These are phyloP conservation scores for Turritopsis rubra DNA, from an alignment of 30 jellyfish, hydroid and myxozoan species.

Conservation along the genomic window DNA sequence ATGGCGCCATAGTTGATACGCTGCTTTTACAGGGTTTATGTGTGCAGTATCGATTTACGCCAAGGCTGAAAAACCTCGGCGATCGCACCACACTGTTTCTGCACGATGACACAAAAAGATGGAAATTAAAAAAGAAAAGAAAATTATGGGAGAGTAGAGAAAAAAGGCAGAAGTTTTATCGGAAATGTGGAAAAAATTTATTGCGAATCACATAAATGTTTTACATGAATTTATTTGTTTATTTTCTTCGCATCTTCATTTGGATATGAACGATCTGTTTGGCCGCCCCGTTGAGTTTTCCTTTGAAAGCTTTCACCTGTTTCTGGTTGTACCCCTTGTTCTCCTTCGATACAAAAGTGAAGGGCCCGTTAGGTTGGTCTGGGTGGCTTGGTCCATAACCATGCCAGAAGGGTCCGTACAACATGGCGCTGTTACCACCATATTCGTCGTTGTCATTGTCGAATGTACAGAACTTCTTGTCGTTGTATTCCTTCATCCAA, in stretches of 20 bases:
- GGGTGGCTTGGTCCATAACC: constrained; percentile 9
- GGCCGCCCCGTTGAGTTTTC: not conserved
- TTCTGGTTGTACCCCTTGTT: not conserved
- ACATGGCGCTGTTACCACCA: not conserved
- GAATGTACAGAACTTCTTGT: constrained; percentile 5
- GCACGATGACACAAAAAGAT: no score
- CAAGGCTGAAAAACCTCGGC: no score
- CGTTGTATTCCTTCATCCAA: constrained; percentile 12
- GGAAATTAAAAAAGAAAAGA: no score
- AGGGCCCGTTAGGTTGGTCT: not conserved
- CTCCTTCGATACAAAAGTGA: not conserved
- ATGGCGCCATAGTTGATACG: no score
- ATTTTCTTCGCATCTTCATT: constrained; percentile 10
- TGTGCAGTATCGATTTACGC: no score
- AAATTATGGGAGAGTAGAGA: not conserved
- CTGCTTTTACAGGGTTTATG: no score
- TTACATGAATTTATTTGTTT: not conserved
- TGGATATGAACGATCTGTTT: not conserved
- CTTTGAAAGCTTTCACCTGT: constrained; percentile 7
- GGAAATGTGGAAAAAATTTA: not conserved
- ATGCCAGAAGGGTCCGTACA: constrained; percentile 15
- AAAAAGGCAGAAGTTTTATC: not conserved
- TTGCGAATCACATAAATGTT: not conserved
- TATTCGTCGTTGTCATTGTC: constrained; percentile 14
- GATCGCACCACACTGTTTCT: no score